Evolutionary conservation across 2,113 vertebrate species (phyloP).

Genomic region (Dendropsophus ebraccatus): DNA sequence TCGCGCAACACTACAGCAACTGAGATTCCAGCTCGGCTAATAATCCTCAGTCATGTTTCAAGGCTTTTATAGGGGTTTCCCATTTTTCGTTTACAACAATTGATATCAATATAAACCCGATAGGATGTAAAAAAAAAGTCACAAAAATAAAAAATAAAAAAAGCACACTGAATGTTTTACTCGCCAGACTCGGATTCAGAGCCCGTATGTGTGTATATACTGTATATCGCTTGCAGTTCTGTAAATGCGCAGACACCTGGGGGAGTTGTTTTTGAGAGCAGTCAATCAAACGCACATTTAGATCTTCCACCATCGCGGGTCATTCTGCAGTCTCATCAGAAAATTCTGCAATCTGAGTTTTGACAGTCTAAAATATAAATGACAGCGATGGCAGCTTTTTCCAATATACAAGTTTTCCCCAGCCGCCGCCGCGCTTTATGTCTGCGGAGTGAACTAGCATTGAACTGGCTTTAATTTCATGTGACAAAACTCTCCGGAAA

Average conservation of each 20-base stretch:
- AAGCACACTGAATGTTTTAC: neutral
- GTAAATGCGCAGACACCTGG: slow-evolving; percentile 37
- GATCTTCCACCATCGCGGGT: slow-evolving; percentile 42
- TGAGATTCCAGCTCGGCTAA: no score
- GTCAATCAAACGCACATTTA: slow-evolving; percentile 54
- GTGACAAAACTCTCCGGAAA: slow-evolving; percentile 24
- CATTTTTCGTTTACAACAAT: slow-evolving; percentile 35
- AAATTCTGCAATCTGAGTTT: slow-evolving; percentile 39
- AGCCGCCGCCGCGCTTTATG: slow-evolving; percentile 27
- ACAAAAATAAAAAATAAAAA: slow-evolving; percentile 4
- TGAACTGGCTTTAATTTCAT: slow-evolving; percentile 21
- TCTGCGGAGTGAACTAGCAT: slow-evolving; percentile 33
- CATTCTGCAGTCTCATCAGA: slow-evolving; percentile 51
- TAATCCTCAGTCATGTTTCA: no score
- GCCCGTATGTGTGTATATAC: neutral
- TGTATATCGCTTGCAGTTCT: neutral
- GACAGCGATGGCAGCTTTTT: slow-evolving; percentile 40
- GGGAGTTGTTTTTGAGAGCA: slow-evolving; percentile 45
- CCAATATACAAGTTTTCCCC: slow-evolving; percentile 47
- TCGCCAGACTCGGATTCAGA: slow-evolving; percentile 35
- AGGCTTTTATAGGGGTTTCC: no score
- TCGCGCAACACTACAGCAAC: no score
- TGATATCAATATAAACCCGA: slow-evolving; percentile 42
- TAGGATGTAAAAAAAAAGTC: no score
- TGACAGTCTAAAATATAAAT: slow-evolving; percentile 53